Base-by-base conservation (phyloP, 2,113 vertebrate species). In the Cebus imitator region DNA sequence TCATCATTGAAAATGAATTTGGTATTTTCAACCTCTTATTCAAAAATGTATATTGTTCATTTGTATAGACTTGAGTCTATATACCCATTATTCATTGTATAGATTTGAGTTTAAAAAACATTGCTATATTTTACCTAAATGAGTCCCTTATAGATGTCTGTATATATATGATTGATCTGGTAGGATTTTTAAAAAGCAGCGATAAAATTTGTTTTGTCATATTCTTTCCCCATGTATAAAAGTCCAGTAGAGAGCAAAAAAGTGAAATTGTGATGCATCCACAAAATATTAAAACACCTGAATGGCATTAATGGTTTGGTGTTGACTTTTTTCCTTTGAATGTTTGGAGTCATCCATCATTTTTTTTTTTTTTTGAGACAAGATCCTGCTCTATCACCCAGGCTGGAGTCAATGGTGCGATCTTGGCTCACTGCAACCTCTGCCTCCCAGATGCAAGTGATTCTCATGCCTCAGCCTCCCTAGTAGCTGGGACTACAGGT, bases 71-170 rank as follows among this genome's bases (percentile, higher is more conserved):
- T 43, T 43, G 45, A 43, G 43, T 45, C 50, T 50, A 50, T 50
- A 50, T 61, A 30, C 58, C 27, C 25, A 72, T n/a, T 68, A 8
- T 48, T 43, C 73, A 64, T 25, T 40, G 17, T 43, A 35, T 45
- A 80, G 52, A 16, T 35, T 96, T 52, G 25, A 61, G 58, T 84
- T 95, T 92, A 80, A 95, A 95, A 90, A 80, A 57, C 57, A 83
- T 8, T 35, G 30, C 40, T 55, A 12, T 70, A 80, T 90, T 87
- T 94, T 70, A 75, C 81, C 35, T 7, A 80, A 48, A 73, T 23
- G 12, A 78, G 17, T 84, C 21, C 5, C 2, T 79, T n/a, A 52
- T 2, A 55, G 18, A 35, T 40, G 70, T 58, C 14, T 23, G 12
- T 76, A 23, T 76, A 27, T 76, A 27, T 18, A 3, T 79, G 25